Conservation (phyloP, 2,888 invertebrate species). For the Epistrophella euchroma region DNA sequence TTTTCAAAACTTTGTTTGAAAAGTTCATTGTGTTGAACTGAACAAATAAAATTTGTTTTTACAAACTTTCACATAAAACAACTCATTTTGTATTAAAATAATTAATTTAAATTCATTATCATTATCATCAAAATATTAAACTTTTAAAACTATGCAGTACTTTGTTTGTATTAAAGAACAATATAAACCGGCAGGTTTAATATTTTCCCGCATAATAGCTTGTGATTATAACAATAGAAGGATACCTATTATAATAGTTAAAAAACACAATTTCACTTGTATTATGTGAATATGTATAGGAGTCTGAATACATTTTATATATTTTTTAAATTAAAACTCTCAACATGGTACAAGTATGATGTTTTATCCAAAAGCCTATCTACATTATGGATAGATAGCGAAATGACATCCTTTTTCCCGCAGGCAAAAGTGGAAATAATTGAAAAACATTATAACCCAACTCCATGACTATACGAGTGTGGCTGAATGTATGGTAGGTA, state of each 20-base stretch:
- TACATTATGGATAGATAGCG: slow-evolving; percentile 12
- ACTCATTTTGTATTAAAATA: slow-evolving; percentile 14
- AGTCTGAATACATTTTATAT: background rate
- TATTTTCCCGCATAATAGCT: slow-evolving; percentile 4
- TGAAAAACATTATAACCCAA: slow-evolving; percentile 68
- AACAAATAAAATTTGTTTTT: background rate
- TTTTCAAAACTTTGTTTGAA: background rate
- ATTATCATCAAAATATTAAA: background rate
- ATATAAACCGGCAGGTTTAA: background rate
- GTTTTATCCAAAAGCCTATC: slow-evolving; percentile 30
- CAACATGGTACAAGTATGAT: slow-evolving; percentile 12
- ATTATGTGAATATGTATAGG: background rate
- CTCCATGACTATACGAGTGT: background rate
- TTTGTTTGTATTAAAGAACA: slow-evolving; percentile 2
- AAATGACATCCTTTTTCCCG: slow-evolving; percentile 51
- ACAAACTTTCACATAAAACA: background rate
- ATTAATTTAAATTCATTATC: slow-evolving; percentile 15
- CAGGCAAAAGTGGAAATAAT: slow-evolving; percentile 64
- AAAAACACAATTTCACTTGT: slow-evolving; percentile 32
- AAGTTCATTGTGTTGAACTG: background rate
- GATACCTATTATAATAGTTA: slow-evolving; percentile 27
- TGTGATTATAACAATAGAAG: slow-evolving; percentile 8
- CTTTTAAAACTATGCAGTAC: background rate
- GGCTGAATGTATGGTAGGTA: background rate
- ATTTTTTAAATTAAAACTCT: slow-evolving; percentile 33